These are phyloP conservation scores for Casuarius casuarius DNA, from an alignment of 2,113 vertebrate genomes.

Conservation along the genomic window DNA sequence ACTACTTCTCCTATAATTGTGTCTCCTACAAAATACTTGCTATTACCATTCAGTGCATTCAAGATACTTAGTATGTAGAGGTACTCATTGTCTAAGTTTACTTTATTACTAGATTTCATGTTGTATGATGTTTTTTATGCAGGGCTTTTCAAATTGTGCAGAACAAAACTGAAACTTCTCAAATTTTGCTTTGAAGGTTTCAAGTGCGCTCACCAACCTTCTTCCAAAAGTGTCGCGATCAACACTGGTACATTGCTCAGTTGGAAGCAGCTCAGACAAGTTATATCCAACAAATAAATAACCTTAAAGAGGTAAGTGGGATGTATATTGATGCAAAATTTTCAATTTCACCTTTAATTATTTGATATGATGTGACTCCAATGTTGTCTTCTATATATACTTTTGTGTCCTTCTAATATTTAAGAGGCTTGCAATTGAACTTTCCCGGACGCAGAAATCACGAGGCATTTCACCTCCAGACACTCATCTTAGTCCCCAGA, in stretches of 20 bases:
- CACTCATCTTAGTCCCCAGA: slow-evolving; percentile 85
- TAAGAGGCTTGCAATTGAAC: slow-evolving; percentile 93
- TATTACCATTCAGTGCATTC: neutral
- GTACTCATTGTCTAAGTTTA: neutral
- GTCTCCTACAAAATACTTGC: neutral
- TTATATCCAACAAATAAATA: slow-evolving; percentile 97
- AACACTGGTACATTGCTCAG: slow-evolving; percentile 98
- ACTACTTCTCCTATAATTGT: neutral
- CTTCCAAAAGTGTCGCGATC: slow-evolving; percentile 98
- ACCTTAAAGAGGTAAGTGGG: slow-evolving; percentile 92
- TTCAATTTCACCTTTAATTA: neutral
- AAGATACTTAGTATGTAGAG: neutral
- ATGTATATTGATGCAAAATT: neutral
- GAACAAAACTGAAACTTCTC: neutral
- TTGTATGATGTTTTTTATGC: neutral
- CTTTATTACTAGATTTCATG: neutral
- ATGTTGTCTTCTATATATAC: neutral
- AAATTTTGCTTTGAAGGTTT: slow-evolving; percentile 80
- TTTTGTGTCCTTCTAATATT: slow-evolving; percentile 23
- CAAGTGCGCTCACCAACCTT: slow-evolving; percentile 98
- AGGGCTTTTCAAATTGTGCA: neutral
- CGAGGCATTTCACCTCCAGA: slow-evolving; percentile 92
- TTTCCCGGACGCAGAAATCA: slow-evolving; percentile 92
- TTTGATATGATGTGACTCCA: neutral
- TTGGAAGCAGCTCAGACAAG: slow-evolving; percentile 93